These are phyloP conservation scores for Muscicapa comitata DNA, from an alignment of 2,797 vertebrate species.

Conservation along the genomic window DNA sequence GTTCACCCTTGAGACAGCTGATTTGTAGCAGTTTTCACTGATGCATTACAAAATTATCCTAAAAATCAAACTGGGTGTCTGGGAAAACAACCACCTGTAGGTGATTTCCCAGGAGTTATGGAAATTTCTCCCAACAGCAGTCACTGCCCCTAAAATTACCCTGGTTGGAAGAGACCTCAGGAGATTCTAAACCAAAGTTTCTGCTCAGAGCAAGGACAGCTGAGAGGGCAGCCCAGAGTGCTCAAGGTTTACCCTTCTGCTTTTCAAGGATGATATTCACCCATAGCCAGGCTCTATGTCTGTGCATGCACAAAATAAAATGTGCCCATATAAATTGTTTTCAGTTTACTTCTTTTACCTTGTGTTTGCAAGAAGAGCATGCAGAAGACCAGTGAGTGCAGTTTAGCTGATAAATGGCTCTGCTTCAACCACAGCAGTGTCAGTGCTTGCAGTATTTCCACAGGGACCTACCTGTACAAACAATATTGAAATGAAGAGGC, in stretches of 20 bases:
- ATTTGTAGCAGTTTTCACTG: not conserved
- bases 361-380: not conserved
- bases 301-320: accelerated
- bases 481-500: not conserved
- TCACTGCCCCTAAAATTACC: not conserved
- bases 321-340: not conserved
- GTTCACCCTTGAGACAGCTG: not conserved
- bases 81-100: not conserved
- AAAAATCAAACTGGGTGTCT: accelerated
- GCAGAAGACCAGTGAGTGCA: not conserved
- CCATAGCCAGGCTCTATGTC: not conserved
- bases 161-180: not conserved
- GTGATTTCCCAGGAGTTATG: not conserved
- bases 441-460: not conserved
- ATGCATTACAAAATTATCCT: not conserved
- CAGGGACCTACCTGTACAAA: not conserved
- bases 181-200: not conserved
- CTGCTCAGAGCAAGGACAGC: not conserved
- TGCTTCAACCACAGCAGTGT: not conserved
- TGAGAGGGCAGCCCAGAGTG: not conserved
- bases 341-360: not conserved
- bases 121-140: not conserved
- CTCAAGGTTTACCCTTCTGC: not conserved
- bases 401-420: not conserved
- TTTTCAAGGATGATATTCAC: not conserved